Evolutionary conservation across 2,797 vertebrate species (phyloP), one percentile per base, ranked within the genome.

Genomic region (Labroides dimidiatus): DNA sequence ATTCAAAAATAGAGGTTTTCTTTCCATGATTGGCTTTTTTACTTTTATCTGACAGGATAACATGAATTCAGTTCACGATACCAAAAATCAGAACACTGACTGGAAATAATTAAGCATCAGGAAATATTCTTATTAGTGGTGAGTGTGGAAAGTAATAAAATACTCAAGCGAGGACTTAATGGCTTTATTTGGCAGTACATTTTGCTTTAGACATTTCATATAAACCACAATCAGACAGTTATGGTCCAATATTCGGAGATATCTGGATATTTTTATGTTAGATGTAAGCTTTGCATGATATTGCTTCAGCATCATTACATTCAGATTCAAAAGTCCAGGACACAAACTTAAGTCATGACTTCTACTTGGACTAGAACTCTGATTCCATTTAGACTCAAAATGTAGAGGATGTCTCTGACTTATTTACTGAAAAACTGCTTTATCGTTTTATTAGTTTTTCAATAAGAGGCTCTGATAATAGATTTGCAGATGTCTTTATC

Each of bases 61-160:
- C 36, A 27, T 15, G 17, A 19, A 16, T 61, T 58, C 27, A 51
- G 9, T 24, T 42, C 10, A 56, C 21, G 33, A 55, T 30, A 15
- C 41, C n/a, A 23, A 54, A 71, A 80, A 69, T 21, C 39, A 61
- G 24, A 72, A 69, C 61, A 55, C 0, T 49, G 63, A 79, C 66
- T 71, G 63, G 75, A 81, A 81, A 45, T 55, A 68, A 84, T 85
- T 73, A 84, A 77, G 59, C 64, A 69, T 54, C 36, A 66, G 77
- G 76, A 84, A 80, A 74, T 80, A 61, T 59, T 65, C 44, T 81
- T 75, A 75, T 74, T 48, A 42, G 24, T 43, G 41, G 48, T 69
- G 66, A 81, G 71, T 74, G 73, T 78, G 61, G 74, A 78, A 77
- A 47, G 54, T 49, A 70, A 71, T 77, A 67, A 72, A 81, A 42